phyloP scores from a whole-genome alignment of 2,888 invertebrate genomes.

The Ditylenchus weischeri region DNA sequence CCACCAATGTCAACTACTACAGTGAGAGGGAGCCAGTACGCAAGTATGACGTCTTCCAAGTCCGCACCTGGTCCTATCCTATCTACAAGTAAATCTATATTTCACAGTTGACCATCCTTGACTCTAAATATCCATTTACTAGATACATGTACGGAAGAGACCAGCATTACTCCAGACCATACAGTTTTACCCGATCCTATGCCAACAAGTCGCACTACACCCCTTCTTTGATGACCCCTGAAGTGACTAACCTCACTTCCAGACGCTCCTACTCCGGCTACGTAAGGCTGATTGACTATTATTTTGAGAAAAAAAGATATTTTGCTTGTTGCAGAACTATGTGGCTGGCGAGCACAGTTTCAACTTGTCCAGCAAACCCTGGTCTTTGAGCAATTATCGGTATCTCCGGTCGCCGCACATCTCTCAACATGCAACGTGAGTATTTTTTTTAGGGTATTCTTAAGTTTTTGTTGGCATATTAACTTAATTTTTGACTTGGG shows the following conservation, averaged over 20 bases:
- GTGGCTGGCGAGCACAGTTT: constrained; percentile 40
- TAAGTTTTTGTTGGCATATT: not conserved
- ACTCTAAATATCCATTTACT: no score
- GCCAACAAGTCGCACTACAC: constrained; percentile 47
- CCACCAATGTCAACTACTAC: constrained; percentile 53
- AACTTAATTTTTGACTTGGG: no score
- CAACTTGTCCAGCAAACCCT: constrained; percentile 52
- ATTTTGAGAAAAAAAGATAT: no score
- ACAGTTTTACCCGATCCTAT: constrained; percentile 47
- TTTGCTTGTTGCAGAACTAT: constrained; percentile 10
- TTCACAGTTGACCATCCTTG: not conserved
- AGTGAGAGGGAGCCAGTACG: constrained; percentile 48
- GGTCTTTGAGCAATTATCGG: constrained; percentile 42
- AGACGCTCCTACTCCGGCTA: constrained; percentile 27
- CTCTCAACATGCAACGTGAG: constrained; percentile 22
- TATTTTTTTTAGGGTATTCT: not conserved
- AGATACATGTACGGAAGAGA: constrained; percentile 57
- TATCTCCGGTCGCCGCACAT: constrained; percentile 36
- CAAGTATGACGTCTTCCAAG: constrained; percentile 57
- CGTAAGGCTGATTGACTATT: not conserved
- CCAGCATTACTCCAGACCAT: constrained; percentile 50
- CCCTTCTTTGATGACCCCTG: constrained; percentile 48
- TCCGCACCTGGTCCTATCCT: constrained; percentile 57
- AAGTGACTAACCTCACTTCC: constrained; percentile 26
- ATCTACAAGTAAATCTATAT: constrained; percentile 51